Base-by-base conservation (phyloP, 2,888 invertebrate genomes). In the Ferdinandea cuprea region DNA sequence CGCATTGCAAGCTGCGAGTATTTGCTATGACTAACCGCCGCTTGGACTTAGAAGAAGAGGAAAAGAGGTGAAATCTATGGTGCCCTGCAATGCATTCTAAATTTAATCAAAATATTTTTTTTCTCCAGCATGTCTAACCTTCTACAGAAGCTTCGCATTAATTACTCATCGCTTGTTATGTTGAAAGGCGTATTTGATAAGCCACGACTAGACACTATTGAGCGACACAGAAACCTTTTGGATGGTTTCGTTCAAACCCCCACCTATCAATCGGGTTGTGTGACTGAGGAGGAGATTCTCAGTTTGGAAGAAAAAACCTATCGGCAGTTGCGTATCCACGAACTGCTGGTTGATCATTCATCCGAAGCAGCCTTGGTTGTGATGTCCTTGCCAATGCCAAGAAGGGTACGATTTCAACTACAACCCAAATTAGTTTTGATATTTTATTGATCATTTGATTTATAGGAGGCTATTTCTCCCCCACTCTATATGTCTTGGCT, bases 401-500 rank as follows among this genome's bases (percentile, higher is more conserved):
- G 97, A 86, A 97, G 93, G 92, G 97, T 93, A 90, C 91, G 86
- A 44, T 42, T 21, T 1, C 2, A 11, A 25, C 28, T 25, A 0
- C 15, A 1, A 11, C 3, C 11, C 1, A 25, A 37, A 21, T 6
- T 44, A n/a, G 35, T 9, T 30, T 35, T 40, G 3, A 44, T n/a
- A 9, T 7, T 17, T 9, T 63, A 0, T n/a, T 44, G n/a, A n/a
- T n/a, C n/a, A n/a, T 69, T 56, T 58, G 25, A 81, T 25, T 50
- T 87, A 0, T 88, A 93, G 92, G 97, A 96, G 48, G 95, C 95
- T 0, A 95, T 98, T 66, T 96, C 98, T 1, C 96, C 98, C 1
- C 95, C 97, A 0, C 92, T 99, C 58, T 99, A 98, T 92, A 96
- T 98, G 97, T 96, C 97, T 9, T 99, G 99, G 99, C 91, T 99